Base-by-base conservation (phyloP, 2,113 vertebrate species). In the Oplegnathus fasciatus region DNA sequence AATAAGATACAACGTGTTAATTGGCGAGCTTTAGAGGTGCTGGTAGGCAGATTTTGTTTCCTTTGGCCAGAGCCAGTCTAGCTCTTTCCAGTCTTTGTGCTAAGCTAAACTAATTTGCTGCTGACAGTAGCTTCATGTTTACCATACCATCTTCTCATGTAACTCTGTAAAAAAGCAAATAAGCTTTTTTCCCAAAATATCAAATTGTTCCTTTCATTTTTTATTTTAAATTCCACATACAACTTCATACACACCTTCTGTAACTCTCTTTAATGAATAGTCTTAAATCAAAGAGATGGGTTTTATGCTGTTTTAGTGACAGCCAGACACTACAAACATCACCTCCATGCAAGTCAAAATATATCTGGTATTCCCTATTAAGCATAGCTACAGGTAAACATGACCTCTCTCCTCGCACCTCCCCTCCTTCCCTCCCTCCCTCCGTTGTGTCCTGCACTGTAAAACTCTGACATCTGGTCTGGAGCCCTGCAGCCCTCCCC, bases 401-500 rank as follows among this genome's bases (percentile, higher is more conserved):
- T 52, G 37, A 78, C 60, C 46, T 44, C 58, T 73, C 17, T 52
- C 5, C 20, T 42, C 24, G n/a, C 20, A 1, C 24, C 28, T 15
- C 68, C 13, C 34, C 30, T 18, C 20, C 28, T 4, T 68, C 60
- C 34, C 34, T 37, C 20, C 67, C 42, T 68, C 71, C 34, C 70
- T 80, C 73, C 42, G 40, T 48, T 46, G 55, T 48, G 74, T 80
- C 78, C 90, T 70, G 71, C 67, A 68, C 82, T 89, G 75, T 78
- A 83, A 89, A 87, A 90, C 90, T 90, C 89, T 93, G 91, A 95
- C 94, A 95, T 96, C 94, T 96, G 95, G 94, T 91, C 80, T 83
- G 54, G 85, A 84, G 88, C 68, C 82, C 68, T 52, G 69, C 74
- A 87, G 79, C 86, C 77, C 89, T 84, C 62, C 83, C 84, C 78